These are phyloP conservation scores for Papilio elwesi DNA, from an alignment of 2,888 invertebrate species.

Conservation along the genomic window DNA sequence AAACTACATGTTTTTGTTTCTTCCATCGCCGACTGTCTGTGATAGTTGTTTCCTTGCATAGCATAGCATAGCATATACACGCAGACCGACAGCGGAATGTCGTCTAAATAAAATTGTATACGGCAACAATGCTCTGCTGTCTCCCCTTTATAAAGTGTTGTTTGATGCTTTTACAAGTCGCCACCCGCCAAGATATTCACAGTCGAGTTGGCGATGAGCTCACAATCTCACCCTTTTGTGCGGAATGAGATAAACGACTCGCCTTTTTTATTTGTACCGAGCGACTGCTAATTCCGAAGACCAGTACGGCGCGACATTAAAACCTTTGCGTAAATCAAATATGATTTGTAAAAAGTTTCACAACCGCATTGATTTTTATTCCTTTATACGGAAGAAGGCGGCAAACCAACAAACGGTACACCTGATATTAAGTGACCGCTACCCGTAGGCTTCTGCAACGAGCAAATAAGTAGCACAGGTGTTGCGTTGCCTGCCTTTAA, in stretches of 20 bases:
- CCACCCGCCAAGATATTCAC: conserved; percentile 61
- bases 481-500: too few species aligned
- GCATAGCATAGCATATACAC: background rate
- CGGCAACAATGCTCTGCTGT: conserved; percentile 33
- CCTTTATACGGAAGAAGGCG: too few species aligned
- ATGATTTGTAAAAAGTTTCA: too few species aligned
- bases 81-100: background rate
- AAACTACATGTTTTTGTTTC: too few species aligned
- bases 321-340: background rate
- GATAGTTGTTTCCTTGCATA: background rate
- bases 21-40: too few species aligned
- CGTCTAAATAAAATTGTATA: conserved; percentile 15
- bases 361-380: too few species aligned
- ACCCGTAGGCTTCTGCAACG: too few species aligned
- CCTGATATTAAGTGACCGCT: too few species aligned
- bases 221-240: conserved; percentile 65
- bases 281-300: conserved; percentile 15
- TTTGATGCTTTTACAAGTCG: conserved; percentile 55
- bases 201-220: conserved; percentile 65
- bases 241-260: conserved; percentile 55
- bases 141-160: conserved; percentile 56
- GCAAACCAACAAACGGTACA: too few species aligned
- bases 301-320: background rate
- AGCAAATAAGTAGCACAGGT: too few species aligned
- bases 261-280: conserved; percentile 40